Base-by-base conservation (phyloP, 2,797 vertebrate genomes). In the Lutjanus argentimaculatus region DNA sequence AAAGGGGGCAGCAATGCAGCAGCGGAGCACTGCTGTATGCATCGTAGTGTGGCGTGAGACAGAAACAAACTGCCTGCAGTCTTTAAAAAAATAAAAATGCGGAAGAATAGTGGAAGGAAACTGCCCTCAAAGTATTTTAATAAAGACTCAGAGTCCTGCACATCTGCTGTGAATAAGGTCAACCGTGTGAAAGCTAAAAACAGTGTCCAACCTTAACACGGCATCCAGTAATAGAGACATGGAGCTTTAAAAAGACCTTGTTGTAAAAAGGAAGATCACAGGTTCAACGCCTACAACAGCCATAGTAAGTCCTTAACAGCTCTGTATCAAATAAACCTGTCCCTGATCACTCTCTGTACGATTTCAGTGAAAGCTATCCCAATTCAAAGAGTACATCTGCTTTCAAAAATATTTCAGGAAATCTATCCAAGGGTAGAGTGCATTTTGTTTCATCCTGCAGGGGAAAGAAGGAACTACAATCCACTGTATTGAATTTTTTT, bases 381-480 rank as follows among this genome's bases (percentile, higher is more conserved):
- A 45, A 42, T 22, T 45, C 51, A 25, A 56, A 67, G 53, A 49
- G 46, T 6, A 0, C 22, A 53, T 57, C 11, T 68, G 49, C 9
- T 77, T 36, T 67, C 6, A 51, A 66, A 7, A 55, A 62, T 67
- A 70, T 62, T 57, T 40, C 36, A 13, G 75, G 21, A 75, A 64
- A 70, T 67, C 40, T 8, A 63, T 75, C 42, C 56, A 52, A 53
- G 21, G 30, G 43, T 16, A 22, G 25, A 67, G 22, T 22, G 49
- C 51, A 43, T 30, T 8, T 65, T 58, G 56, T 85, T 64, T 83
- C 55, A 75, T 83, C 79, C 79, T 85, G 80, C 86, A 72, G 77
- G 85, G 67, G 42, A 8, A 55, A 62, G 21, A 72, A 22, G 84
- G 85, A 83, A 85, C 81, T 89, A 80, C 88, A 85, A 25, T 58